Conservation (phyloP, 2,113 vertebrate species). For the Scatophagus argus region DNA sequence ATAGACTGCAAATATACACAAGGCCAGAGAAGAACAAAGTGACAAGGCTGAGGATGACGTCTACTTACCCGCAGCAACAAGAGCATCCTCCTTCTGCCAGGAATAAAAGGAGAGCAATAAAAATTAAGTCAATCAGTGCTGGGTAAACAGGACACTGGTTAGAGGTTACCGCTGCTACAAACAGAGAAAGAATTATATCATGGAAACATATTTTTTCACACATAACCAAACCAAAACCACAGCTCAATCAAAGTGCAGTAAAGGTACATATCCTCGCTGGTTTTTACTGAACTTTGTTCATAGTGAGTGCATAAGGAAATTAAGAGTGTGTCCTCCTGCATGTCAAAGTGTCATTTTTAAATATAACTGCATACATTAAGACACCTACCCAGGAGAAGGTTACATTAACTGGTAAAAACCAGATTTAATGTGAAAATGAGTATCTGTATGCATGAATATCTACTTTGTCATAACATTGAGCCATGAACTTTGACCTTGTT, state of each 20-base stretch:
- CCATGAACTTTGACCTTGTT: too few species aligned
- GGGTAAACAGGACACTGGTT: constrained; percentile 37
- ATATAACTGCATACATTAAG: background rate
- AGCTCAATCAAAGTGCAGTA: constrained; percentile 48
- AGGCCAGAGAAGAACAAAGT: constrained; percentile 13
- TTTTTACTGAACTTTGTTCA: background rate
- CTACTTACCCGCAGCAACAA: constrained; percentile 82
- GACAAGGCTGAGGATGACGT: constrained; percentile 35
- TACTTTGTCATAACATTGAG: too few species aligned
- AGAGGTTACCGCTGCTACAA: constrained; percentile 44
- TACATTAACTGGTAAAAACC: background rate
- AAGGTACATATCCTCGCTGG: background rate
- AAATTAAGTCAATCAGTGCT: constrained; percentile 70
- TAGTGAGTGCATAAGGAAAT: background rate
- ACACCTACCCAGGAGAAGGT: background rate
- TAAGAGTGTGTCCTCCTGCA: background rate
- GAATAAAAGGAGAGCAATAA: constrained; percentile 76
- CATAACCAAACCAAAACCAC: constrained; percentile 23
- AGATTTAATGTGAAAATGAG: background rate
- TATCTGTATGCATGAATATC: background rate
- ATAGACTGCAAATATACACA: constrained; percentile 27
- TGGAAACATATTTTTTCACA: constrained; percentile 19
- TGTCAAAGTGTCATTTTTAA: background rate
- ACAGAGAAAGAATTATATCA: constrained; percentile 54
- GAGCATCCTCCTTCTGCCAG: constrained; percentile 82